These are phyloP conservation scores for Papilio demoleus DNA, from an alignment of 2,888 invertebrate species.

Conservation along the genomic window DNA sequence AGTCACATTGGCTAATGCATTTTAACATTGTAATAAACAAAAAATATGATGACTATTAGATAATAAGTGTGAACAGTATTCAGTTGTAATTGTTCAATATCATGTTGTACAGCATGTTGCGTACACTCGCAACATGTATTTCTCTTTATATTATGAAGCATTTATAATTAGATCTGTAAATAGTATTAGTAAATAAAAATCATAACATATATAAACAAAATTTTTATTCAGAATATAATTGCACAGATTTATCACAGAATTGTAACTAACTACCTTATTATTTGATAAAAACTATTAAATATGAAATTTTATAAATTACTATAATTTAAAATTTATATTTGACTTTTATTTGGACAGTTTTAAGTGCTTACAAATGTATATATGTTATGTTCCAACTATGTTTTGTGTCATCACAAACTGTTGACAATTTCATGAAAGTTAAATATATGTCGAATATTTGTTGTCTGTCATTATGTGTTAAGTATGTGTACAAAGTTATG, in stretches of 20 bases:
- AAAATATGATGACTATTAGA: conserved; percentile 23
- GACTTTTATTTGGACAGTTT: conserved; percentile 19
- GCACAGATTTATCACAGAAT: conserved; percentile 42
- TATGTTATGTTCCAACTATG: background rate
- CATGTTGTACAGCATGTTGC: conserved; percentile 7
- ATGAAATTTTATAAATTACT: background rate
- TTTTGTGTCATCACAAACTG: background rate
- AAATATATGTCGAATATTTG: conserved; percentile 10
- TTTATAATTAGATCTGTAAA: conserved; percentile 54
- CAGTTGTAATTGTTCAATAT: conserved; percentile 27
- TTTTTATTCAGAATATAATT: conserved; percentile 44
- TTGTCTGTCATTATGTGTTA: conserved; percentile 19
- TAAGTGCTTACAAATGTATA: conserved; percentile 13
- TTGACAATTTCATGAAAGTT: conserved; percentile 35
- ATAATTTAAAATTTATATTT: conserved; percentile 25
- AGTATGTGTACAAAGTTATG: conserved; percentile 38
- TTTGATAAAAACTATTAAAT: conserved; percentile 2
- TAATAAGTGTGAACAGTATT: conserved; percentile 39
- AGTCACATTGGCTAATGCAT: conserved; percentile 23
- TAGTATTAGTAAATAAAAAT: conserved; percentile 46
- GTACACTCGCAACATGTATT: too few species aligned
- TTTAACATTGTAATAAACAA: conserved; percentile 9
- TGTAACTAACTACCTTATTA: conserved; percentile 1
- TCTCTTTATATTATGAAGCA: too few species aligned
- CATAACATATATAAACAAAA: conserved; percentile 31